These are phyloP conservation scores for Phylloscopus trochilus DNA, from an alignment of 2,113 vertebrate species.

Conservation along the genomic window DNA sequence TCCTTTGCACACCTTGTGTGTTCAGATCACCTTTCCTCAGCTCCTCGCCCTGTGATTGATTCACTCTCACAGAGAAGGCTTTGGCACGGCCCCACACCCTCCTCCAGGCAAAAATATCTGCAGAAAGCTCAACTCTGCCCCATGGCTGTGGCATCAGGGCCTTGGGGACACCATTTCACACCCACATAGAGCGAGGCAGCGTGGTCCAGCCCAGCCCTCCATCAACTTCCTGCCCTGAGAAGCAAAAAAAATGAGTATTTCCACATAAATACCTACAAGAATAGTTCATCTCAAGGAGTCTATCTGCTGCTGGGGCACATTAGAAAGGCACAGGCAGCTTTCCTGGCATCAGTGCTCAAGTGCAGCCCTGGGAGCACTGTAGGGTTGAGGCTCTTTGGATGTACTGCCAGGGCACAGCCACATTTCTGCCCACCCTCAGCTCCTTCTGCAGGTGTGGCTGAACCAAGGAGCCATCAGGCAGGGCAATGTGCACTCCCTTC, in stretches of 20 bases:
- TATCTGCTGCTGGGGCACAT: background rate
- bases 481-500: too few species aligned
- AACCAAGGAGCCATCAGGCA: background rate
- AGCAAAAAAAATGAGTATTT: background rate
- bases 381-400: background rate
- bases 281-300: background rate
- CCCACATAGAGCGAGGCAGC: accelerated
- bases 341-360: background rate
- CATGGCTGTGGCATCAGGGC: background rate
- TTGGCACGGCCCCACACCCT: background rate
- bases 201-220: background rate
- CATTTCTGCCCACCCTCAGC: background rate
- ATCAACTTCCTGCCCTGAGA: accelerated
- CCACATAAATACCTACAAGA: background rate
- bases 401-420: background rate
- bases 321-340: background rate
- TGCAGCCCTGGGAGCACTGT: background rate
- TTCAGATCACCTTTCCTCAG: background rate
- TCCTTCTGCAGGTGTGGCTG: background rate
- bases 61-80: background rate
- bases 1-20: background rate
- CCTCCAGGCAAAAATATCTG: background rate
- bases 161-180: background rate
- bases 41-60: background rate
- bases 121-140: background rate